Base-by-base conservation (phyloP, 1,140 invertebrate species). In the Ostrea denselamellosa region DNA sequence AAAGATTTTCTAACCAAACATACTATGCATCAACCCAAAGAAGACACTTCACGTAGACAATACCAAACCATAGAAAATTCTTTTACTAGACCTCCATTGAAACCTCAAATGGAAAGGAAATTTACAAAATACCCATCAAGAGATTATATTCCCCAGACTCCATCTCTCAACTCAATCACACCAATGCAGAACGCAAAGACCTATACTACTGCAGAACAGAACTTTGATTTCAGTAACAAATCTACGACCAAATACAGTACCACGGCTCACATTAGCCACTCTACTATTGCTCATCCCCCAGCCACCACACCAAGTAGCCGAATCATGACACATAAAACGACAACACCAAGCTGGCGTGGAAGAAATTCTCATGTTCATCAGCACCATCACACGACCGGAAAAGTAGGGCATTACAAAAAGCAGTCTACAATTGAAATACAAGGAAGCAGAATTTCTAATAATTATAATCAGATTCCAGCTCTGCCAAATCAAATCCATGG, bases 361-460 rank as follows among this genome's bases (percentile, higher is more conserved):
- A 17, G 25, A 77, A 77, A 10, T 34, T 34, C 25, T 28, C 68
- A 28, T 28, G n/a, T n/a, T n/a, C n/a, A n/a, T n/a, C n/a, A n/a
- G n/a, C n/a, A n/a, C n/a, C 9, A 28, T 3, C 68, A 77, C 22
- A 34, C 25, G 25, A 14, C 28, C 9, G 68, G 68, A 34, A 77
- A 77, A 25, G 28, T 77, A 77, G 68, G 68, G 9, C 68, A 77
- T 77, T 77, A 77, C 25, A 10, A 77, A 25, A 77, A 34, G 25
- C 25, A 77, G 68, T 34, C 25, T 25, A 8, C 25, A 9, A 77
- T 77, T 77, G 68, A 77, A 34, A 34, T 12, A 12, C 68, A 77
- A 77, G 22, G 19, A 68, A 77, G 28, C 25, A 25, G 68, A 28
- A 4, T 34, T 28, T 10, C 68, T 28, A 77, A 12, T 0, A 9